phyloP scores from a whole-genome alignment of 64 coral and sea anemone genomes.

The Cladopsammia gracilis region DNA sequence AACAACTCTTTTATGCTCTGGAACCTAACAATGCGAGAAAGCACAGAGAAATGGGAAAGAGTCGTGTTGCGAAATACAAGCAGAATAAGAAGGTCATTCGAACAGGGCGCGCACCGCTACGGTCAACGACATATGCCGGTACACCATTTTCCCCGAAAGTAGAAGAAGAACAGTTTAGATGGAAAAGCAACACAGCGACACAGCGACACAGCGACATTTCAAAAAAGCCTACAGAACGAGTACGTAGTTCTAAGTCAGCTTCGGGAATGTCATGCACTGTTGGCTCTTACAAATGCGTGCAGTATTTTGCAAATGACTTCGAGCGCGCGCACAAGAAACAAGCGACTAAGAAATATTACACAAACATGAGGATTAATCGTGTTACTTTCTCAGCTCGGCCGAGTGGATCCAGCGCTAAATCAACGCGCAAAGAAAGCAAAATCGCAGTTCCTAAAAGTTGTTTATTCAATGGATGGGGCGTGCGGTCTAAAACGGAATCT shows the following conservation, averaged over 20 bases:
- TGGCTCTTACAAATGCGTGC: constrained; percentile 7
- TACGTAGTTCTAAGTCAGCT: constrained; percentile 7
- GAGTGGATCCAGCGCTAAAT: neutral
- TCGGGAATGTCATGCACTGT: neutral
- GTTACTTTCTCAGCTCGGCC: constrained; percentile 60
- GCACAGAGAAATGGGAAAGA: neutral
- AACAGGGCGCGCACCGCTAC: constrained; percentile 13
- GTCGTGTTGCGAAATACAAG: neutral
- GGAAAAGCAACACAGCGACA: neutral
- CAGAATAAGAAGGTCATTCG: neutral
- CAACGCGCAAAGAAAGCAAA: constrained; percentile 9
- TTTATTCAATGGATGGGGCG: constrained; percentile 61
- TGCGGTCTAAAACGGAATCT: neutral
- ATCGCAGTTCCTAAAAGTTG: constrained; percentile 18
- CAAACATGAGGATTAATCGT: constrained; percentile 58
- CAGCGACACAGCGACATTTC: no score
- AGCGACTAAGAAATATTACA: constrained; percentile 12
- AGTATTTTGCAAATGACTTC: constrained; percentile 22
- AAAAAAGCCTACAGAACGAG: neutral
- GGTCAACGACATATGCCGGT: neutral
- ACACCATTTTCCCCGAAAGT: neutral
- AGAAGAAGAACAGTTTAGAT: neutral
- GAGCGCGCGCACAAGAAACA: neutral
- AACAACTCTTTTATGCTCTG: constrained; percentile 3
- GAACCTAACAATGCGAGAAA: neutral